Conservation (phyloP, 2,113 vertebrate genomes). For the Lagenorhynchus albirostris region DNA sequence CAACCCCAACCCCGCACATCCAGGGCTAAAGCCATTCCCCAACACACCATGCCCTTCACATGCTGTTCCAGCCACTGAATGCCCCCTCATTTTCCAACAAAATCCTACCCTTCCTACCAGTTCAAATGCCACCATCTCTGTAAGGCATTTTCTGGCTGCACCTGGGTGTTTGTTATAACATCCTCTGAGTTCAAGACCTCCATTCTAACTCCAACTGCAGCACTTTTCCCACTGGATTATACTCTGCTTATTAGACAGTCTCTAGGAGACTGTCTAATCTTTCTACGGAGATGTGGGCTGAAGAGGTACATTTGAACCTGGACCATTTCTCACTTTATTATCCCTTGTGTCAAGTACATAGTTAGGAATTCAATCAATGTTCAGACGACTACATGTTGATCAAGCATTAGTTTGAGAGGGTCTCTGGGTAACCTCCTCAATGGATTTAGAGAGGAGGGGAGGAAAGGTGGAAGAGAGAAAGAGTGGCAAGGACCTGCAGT, state of each 20-base stretch:
- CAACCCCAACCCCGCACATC: background rate
- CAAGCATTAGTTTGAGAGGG: background rate
- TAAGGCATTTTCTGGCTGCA: background rate
- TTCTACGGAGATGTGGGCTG: background rate
- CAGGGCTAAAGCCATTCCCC: background rate
- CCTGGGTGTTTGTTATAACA: background rate
- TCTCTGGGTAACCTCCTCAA: background rate
- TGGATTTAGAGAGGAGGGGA: background rate
- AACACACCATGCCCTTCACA: background rate
- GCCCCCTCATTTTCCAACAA: background rate
- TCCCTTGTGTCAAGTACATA: background rate
- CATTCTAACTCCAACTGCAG: background rate
- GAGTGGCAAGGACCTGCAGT: background rate
- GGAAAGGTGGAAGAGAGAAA: background rate
- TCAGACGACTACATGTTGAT: background rate
- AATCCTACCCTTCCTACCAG: background rate
- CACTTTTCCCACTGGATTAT: background rate
- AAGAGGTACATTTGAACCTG: background rate
- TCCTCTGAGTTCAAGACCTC: background rate
- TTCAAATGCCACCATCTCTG: background rate
- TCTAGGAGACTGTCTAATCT: background rate
- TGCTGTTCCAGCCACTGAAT: background rate
- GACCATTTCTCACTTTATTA: background rate
- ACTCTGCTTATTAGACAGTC: background rate
- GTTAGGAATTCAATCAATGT: background rate